Evolutionary conservation across 1,140 invertebrate species (phyloP), one percentile per base, ranked within the genome.

Genomic region (Leucophenga varia): DNA sequence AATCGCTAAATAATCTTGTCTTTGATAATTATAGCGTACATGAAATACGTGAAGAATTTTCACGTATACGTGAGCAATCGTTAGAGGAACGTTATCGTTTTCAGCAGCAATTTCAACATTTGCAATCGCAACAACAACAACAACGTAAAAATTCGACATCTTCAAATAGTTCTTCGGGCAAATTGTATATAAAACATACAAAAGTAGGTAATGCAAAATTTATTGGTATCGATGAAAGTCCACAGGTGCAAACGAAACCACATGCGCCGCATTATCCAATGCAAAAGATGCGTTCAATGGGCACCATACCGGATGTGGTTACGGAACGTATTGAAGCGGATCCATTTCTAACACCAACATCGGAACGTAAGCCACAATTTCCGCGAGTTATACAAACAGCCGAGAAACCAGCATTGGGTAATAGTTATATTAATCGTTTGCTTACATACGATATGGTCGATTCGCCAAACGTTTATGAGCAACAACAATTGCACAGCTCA

Each of bases 141-240:
- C 47, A 53, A 31, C 55, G 63, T n/a, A 72, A 68, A 45, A 63
- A 58, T 21, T 71, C 65, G 7, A 68, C 55, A 4, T 37, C 61
- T 13, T 72, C 64, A 18, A 59, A 54, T n/a, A 59, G 58, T 4
- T 64, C 55, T 4, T 55, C 61, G 20, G 57, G 59, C 8, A 74
- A 74, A 32, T 32, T 74, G 10, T 72, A 28, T 34, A 43, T 67
- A 2, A 72, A 71, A 42, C 49, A 74, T 43, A 41, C 47, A 1
- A 74, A 74, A 51, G 64, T 75, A 35, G 73, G 73, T 35, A 75
- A 72, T 54, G 73, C 73, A 18, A 75, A 75, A 47, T 75, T 75
- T 39, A 70, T 75, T 31, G 72, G 70, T 2, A 65, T 59, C 34
- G 72, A 74, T 22, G 67, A 73, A 6, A 64, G 54, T 43, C 57